Evolutionary conservation across 1,140 invertebrate species (phyloP).

Genomic region (Homalodisca vitripennis): DNA sequence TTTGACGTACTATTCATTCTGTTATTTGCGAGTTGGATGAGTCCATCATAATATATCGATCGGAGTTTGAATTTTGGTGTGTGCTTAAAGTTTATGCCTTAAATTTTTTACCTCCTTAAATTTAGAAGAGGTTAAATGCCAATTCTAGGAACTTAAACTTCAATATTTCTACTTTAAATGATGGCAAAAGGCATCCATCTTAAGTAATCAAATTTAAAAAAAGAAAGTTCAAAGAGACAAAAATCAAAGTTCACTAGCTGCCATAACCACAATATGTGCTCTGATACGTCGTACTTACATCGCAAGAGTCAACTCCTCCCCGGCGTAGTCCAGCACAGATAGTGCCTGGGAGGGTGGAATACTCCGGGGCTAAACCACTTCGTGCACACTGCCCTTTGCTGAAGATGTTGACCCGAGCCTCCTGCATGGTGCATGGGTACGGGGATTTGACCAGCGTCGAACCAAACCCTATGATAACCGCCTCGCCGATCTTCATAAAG

Average conservation of each 20-base stretch:
- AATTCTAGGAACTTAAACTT: no score
- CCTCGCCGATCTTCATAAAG: background rate
- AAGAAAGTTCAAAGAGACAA: no score
- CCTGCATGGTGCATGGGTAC: background rate
- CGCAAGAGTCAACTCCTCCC: conserved; percentile 20
- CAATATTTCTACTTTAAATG: no score
- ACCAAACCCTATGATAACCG: conserved; percentile 8
- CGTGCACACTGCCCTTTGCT: background rate
- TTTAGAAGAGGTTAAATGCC: no score
- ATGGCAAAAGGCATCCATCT: no score
- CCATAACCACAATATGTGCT: background rate
- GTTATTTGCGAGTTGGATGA: no score
- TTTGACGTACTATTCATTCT: no score
- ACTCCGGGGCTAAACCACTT: background rate
- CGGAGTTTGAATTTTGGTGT: no score
- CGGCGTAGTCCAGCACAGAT: conserved; percentile 1
- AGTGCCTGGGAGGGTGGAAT: conserved; percentile 1
- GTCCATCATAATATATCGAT: no score
- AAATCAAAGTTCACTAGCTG: background rate
- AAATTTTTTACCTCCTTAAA: no score
- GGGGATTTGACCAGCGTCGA: conserved; percentile 6
- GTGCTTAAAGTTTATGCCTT: no score
- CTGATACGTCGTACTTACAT: conserved; percentile 9
- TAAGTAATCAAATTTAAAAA: no score
- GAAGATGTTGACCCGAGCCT: conserved; percentile 8